Base-by-base conservation (phyloP, 2,888 invertebrate genomes). In the Apocheima hispidaria region DNA sequence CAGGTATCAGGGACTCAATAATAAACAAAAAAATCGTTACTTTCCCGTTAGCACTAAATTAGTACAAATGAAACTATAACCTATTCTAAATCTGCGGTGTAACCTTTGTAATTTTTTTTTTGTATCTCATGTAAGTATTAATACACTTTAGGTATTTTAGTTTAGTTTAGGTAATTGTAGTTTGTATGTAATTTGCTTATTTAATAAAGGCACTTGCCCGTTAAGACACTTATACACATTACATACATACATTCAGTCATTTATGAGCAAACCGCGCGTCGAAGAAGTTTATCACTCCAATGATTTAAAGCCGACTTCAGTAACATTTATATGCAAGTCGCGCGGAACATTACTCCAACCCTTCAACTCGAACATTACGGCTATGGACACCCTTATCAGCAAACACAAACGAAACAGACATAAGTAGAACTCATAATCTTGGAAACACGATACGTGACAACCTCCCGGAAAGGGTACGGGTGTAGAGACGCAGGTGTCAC, bases 401-500 rank as follows among this genome's bases (percentile, higher is more conserved):
- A 23, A 50, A 43, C 50, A 57, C 35, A 60, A 20, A 43, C 51
- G 52, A 56, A 52, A 62, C 61, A 62, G 36, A 51, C 56, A 55
- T 61, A 56, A 61, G 61, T 43, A 62, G 50, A 61, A 66, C 65
- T 61, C 64, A 68, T 70, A 66, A 66, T 68, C 63, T 69, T 60
- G 63, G 64, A 46, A 63, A 70, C 70, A 70, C 72, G 69, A 71
- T 74, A 78, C 72, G 70, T 70, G 70, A 66, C 66, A 52, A 62
- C 57, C 38, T 51, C 41, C 51, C 60, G 77, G 74, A 71, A 75
- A 75, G 74, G 71, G 74, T 72, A 48, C 38, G 60, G 61, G 71
- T 70, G 74, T 77, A 75, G 74, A 75, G 78, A 70, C 80, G 74
- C 81, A 87, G 86, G 86, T 87, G 87, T 86, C 85, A 82, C 83